These are phyloP conservation scores for Psilopogon haemacephalus DNA, from an alignment of 2,113 vertebrate genomes.

Conservation along the genomic window DNA sequence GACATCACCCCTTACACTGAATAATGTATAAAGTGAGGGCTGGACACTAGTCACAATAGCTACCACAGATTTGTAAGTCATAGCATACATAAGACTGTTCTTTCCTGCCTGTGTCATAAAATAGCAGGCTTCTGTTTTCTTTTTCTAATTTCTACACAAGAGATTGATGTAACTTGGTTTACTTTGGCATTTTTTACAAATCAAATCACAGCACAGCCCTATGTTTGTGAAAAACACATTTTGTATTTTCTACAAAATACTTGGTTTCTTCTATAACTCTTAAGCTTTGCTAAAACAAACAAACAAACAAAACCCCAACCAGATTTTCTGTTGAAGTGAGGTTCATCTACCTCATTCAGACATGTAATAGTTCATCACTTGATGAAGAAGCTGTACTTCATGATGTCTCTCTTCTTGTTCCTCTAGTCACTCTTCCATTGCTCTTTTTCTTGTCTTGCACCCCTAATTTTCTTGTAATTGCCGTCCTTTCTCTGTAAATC, in stretches of 20 bases:
- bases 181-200: background rate
- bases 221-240: background rate
- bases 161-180: background rate
- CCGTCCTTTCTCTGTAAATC: background rate
- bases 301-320: background rate
- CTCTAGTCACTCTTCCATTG: background rate
- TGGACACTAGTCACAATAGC: background rate
- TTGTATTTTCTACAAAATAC: background rate
- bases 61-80: background rate
- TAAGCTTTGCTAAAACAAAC: background rate
- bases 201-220: background rate
- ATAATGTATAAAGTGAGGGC: constrained; percentile 48
- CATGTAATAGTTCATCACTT: background rate
- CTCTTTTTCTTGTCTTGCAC: background rate
- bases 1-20: constrained; percentile 55
- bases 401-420: background rate
- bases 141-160: background rate
- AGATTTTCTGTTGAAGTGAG: background rate
- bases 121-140: background rate
- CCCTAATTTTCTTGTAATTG: background rate
- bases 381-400: background rate
- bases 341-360: background rate
- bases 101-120: background rate
- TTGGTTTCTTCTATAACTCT: background rate
- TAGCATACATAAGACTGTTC: background rate